These are phyloP conservation scores for Scomber japonicus DNA, from an alignment of 2,113 vertebrate species.

Conservation along the genomic window DNA sequence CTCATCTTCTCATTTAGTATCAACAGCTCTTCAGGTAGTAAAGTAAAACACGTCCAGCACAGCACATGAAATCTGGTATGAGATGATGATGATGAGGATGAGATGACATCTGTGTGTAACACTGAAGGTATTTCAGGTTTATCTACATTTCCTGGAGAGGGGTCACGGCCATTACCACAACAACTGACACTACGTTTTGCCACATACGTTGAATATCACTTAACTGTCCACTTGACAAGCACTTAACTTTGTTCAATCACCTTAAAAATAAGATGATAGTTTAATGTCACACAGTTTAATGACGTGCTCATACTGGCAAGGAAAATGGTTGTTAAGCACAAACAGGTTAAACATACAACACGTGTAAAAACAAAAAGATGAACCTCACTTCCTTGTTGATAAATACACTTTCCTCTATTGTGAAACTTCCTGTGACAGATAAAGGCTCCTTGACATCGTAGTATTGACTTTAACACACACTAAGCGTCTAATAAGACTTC, in stretches of 20 bases:
- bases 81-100: too few species aligned
- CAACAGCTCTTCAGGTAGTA: too few species aligned
- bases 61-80: background rate
- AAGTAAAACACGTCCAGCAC: too few species aligned
- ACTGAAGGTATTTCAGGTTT: background rate
- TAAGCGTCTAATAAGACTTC: background rate
- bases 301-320: too few species aligned
- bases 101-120: background rate
- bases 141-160: constrained; percentile 31
- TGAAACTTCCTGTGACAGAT: constrained; percentile 32
- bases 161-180: background rate
- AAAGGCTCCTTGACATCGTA: background rate
- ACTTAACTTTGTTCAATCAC: too few species aligned
- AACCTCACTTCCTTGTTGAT: constrained; percentile 19
- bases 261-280: too few species aligned
- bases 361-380: background rate
- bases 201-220: too few species aligned
- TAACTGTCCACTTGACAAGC: too few species aligned
- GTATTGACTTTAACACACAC: fast-evolving
- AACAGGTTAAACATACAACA: background rate
- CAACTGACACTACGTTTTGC: too few species aligned
- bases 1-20: too few species aligned
- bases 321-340: too few species aligned
- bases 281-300: too few species aligned
- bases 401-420: background rate